Base-by-base conservation (phyloP, 2,888 invertebrate genomes). In the Ptilodon capucinus region DNA sequence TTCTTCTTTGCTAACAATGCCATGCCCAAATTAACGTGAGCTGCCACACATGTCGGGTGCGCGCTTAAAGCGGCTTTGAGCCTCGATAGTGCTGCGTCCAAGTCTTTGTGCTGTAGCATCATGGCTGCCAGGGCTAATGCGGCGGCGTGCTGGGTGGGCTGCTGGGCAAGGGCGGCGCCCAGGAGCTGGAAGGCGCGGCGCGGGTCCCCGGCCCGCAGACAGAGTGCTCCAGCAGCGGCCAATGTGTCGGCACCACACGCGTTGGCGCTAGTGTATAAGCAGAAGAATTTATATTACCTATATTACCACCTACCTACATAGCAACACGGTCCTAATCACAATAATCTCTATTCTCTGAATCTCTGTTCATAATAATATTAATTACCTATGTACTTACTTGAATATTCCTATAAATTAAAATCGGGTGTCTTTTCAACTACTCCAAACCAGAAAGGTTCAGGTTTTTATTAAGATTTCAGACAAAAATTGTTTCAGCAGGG, bases 121-220 rank as follows among this genome's bases (percentile, higher is more conserved):
- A 84, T 91, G 64, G 89, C 91, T n/a, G 89, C 88, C 47, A 93
- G 62, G 16, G 92, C 86, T 53, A 92, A 68, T n/a, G 91, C 86
- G 6, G 85, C 92, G 34, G 84, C 84, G 65, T 85, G 91, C 57
- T 91, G 87, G 9, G 83, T 79, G 3, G 91, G 87, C 54, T 86
- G 84, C 55, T 86, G 86, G 2, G 92, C 79, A 18, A 93, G 64
- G 47, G 93, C 89, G 62, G 92, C 86, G 51, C 92, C 88, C 23
- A 93, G 74, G 54, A 93, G 79, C 76, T 93, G 88, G 82, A 93
- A 87, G 51, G 93, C 84, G 48, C 86, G 80, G 6, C 91, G 81
- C 48, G 91, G 80, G 56, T 92, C 82, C 28, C 91, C 84, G 71
- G 92, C 78, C 70, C 92, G 64, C 48, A 92, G 77, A 39, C 92